A percentile compares a stretch with the other conserved stretches of the same genome.
Evolutionary conservation across 2,113 vertebrate species (phyloP).

Genomic region (Leiothrix lutea): DNA sequence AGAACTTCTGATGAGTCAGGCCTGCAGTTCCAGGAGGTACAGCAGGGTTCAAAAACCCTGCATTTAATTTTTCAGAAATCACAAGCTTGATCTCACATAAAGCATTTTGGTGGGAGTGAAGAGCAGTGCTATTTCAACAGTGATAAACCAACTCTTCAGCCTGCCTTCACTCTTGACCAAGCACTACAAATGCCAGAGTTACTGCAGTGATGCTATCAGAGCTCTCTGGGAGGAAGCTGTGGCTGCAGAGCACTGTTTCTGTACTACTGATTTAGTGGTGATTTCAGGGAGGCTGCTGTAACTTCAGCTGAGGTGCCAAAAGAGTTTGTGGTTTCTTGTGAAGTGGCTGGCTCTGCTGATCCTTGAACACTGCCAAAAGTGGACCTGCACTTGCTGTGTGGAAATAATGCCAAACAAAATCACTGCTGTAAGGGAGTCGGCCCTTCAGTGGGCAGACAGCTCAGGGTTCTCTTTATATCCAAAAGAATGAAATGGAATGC

Average conservation of each 20-base stretch:
- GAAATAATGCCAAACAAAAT: neutral
- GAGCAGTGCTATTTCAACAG: neutral
- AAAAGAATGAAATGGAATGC: neutral
- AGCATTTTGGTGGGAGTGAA: neutral
- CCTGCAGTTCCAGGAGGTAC: neutral
- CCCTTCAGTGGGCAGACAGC: neutral
- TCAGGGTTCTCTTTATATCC: neutral
- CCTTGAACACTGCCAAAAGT: neutral
- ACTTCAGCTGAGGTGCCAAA: neutral
- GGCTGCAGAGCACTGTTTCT: neutral
- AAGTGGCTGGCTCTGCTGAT: neutral
- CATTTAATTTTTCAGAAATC: neutral
- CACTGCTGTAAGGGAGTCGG: neutral
- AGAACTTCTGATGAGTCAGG: neutral
- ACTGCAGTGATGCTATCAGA: neutral
- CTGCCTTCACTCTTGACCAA: neutral
- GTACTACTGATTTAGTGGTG: neutral
- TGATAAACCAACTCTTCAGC: neutral
- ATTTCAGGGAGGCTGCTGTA: neutral
- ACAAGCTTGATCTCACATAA: neutral
- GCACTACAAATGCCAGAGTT: neutral
- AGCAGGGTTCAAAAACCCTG: neutral
- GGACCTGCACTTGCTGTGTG: neutral
- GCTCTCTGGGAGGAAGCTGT: neutral
- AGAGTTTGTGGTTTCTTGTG: neutral